Evolutionary conservation across 1,140 invertebrate genomes (phyloP).

Genomic region (Drosophila punjabiensis): DNA sequence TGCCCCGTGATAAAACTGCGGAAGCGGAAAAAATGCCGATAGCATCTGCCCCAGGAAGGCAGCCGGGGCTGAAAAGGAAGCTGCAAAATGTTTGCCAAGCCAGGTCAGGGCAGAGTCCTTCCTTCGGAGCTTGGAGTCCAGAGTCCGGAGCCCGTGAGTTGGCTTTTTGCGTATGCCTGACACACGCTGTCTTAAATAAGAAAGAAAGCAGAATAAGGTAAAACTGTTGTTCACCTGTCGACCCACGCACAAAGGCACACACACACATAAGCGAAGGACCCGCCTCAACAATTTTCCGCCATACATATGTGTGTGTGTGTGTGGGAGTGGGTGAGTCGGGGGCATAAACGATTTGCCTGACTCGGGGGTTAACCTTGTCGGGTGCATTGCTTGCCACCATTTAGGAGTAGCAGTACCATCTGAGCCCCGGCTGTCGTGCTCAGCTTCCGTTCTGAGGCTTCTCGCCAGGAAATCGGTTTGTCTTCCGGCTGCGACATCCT

Average conservation of each 20-base stretch:
- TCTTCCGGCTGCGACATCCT: slow-evolving; percentile 65
- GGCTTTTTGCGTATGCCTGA: slow-evolving; percentile 64
- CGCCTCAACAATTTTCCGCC: slow-evolving; percentile 50
- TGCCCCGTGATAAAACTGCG: slow-evolving; percentile 78
- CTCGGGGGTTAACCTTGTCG: slow-evolving; percentile 68
- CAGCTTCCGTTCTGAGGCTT: slow-evolving; percentile 56
- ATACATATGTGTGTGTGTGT: background rate
- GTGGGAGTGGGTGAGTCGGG: background rate
- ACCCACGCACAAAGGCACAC: slow-evolving; percentile 27
- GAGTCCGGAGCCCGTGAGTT: slow-evolving; percentile 21
- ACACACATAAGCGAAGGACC: slow-evolving; percentile 39
- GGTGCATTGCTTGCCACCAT: slow-evolving; percentile 35
- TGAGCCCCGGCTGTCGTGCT: slow-evolving; percentile 35
- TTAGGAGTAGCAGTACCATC: slow-evolving; percentile 6
- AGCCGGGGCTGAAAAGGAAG: slow-evolving; percentile 33
- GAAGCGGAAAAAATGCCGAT: slow-evolving; percentile 80
- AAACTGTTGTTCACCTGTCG: slow-evolving; percentile 78
- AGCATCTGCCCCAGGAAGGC: slow-evolving; percentile 47
- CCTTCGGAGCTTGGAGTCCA: slow-evolving; percentile 3
- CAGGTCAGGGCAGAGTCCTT: slow-evolving; percentile 23
- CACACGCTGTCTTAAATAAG: slow-evolving; percentile 68
- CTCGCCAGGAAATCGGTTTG: slow-evolving; percentile 73
- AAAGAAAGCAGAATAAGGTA: slow-evolving; percentile 8
- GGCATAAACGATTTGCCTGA: slow-evolving; percentile 66
- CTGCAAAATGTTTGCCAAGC: slow-evolving; percentile 39